Evolutionary conservation across 2,797 vertebrate species (phyloP).

Genomic region (Syndactyla subalaris): DNA sequence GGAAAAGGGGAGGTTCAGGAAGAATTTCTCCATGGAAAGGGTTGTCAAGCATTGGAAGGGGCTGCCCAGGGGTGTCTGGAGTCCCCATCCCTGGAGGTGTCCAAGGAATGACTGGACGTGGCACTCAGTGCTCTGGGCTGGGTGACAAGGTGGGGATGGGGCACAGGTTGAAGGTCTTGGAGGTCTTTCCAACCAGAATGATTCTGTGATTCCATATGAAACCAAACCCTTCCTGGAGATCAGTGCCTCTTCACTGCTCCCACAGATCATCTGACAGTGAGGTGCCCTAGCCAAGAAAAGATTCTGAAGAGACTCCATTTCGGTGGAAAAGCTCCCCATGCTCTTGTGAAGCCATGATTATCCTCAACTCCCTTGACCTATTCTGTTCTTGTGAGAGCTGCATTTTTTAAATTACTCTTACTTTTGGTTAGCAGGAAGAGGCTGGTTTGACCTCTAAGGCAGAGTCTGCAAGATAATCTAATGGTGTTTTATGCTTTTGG

Average conservation of each 20-base stretch:
- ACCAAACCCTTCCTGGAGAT: neutral
- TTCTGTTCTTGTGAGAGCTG: neutral
- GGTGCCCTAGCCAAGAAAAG: neutral
- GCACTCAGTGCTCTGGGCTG: neutral
- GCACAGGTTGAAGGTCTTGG: neutral
- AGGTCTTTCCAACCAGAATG: neutral
- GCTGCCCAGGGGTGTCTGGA: neutral
- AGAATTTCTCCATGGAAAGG: neutral
- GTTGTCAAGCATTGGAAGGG: neutral
- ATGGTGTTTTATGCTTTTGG: neutral
- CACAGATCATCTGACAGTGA: neutral
- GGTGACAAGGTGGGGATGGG: rapidly evolving
- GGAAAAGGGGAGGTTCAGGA: neutral
- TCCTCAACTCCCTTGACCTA: neutral
- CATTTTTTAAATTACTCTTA: neutral
- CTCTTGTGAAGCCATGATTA: neutral
- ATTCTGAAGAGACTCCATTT: neutral
- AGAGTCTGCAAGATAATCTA: neutral
- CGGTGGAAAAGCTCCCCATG: neutral
- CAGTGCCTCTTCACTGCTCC: rapidly evolving
- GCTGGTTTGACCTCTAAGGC: neutral
- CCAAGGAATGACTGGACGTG: neutral
- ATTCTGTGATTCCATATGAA: neutral
- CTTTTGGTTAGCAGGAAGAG: neutral
- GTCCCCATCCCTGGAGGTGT: no score